Evolutionary conservation across 2,888 invertebrate genomes (phyloP).

Genomic region (Catocala sponsa): DNA sequence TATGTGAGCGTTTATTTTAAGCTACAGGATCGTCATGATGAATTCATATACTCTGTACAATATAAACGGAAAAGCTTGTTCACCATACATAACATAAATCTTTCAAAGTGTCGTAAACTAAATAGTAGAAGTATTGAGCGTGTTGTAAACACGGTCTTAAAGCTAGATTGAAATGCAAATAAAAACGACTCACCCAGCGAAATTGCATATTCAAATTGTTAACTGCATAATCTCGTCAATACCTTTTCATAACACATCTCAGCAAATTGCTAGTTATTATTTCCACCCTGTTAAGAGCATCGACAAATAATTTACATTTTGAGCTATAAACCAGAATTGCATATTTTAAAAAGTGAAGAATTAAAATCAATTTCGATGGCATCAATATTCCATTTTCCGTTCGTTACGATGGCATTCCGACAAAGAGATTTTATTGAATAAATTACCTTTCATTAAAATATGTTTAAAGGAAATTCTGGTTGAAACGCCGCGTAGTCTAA

Average conservation of each 20-base stretch:
- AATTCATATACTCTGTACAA: not conserved
- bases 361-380: slow-evolving; percentile 73
- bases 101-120: slow-evolving; percentile 32
- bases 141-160: slow-evolving; percentile 35
- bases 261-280: slow-evolving; percentile 22
- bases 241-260: slow-evolving; percentile 24
- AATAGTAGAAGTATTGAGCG: slow-evolving; percentile 30
- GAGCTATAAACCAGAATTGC: slow-evolving; percentile 53
- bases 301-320: slow-evolving; percentile 38
- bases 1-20: slow-evolving; percentile 5
- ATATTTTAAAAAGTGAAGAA: slow-evolving; percentile 62
- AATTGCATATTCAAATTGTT: slow-evolving; percentile 50
- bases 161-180: slow-evolving; percentile 49
- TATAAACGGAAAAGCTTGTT: slow-evolving; percentile 8
- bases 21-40: slow-evolving; percentile 1
- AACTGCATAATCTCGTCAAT: slow-evolving; percentile 33
- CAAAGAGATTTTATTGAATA: slow-evolving; percentile 85
- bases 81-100: slow-evolving; percentile 23
- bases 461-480: slow-evolving; percentile 57
- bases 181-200: slow-evolving; percentile 37
- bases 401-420: slow-evolving; percentile 73
- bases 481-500: slow-evolving; percentile 28
- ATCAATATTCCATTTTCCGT: slow-evolving; percentile 81
- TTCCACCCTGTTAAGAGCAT: slow-evolving; percentile 23
- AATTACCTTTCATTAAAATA: slow-evolving; percentile 80